Base-by-base conservation (phyloP, 1,140 invertebrate genomes). In the Tribolium castaneum region DNA sequence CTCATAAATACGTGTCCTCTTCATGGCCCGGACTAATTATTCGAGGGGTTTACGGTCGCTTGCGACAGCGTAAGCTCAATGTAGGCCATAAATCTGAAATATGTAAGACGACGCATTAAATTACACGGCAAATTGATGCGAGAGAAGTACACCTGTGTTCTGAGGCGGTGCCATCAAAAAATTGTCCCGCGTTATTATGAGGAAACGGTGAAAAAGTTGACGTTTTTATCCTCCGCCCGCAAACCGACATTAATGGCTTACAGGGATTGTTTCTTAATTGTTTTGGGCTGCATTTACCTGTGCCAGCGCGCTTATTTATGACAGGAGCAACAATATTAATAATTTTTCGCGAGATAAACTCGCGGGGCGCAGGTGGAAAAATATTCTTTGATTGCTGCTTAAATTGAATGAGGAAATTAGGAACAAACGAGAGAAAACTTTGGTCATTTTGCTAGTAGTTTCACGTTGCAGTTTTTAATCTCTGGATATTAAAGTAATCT, bases 71-170 rank as follows among this genome's bases (percentile, higher is more conserved):
- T 76, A 76, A 76, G 52, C 74, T 62, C 74, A 56, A 76, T 66
- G 72, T 45, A 45, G 39, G 49, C 75, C 34, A 80, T 80, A 80
- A 80, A 80, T 80, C 78, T 80, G 78, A 80, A 80, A 80, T 80
- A 80, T 80, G 78, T 80, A 80, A 80, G 78, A 77, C 78, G 78
- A 80, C 75, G 75, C 78, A 80, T 80, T 80, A 80, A 80, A 80
- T 80, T 77, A 80, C 75, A 13, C 54, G 35, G 78, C 25, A 77
- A 80, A 80, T 80, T 80, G 78, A 80, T 80, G 75, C 78, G 16
- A 76, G 49, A 51, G 70, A 54, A 52, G 52, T 76, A 80, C 78
- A 80, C 78, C 78, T 80, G 78, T 80, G 78, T 73, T 70, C 74
- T 54, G 34, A 49, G 34, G 66, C 30, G 22, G 6, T 12, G 66